Evolutionary conservation across 2,888 invertebrate species (phyloP).

Genomic region (Syrphus vitripennis): DNA sequence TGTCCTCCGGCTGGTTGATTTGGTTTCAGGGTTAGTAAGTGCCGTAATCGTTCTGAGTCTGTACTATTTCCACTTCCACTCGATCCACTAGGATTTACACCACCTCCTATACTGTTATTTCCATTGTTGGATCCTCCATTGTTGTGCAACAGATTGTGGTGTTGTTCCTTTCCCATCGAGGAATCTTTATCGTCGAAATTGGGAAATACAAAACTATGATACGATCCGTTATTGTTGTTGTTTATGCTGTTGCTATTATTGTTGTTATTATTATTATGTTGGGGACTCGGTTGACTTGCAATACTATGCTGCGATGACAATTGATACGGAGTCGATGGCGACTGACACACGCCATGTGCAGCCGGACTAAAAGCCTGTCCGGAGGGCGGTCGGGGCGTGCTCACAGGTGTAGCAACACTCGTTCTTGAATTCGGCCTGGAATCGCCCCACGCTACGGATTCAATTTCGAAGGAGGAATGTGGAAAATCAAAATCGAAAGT

Average conservation of each 20-base stretch:
- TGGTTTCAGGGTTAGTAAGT: slow-evolving; percentile 81
- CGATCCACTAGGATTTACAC: slow-evolving; percentile 46
- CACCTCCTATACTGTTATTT: slow-evolving; percentile 79
- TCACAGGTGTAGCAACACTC: slow-evolving; percentile 84
- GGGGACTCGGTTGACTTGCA: slow-evolving; percentile 82
- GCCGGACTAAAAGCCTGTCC: slow-evolving; percentile 83
- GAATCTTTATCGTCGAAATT: slow-evolving; percentile 74
- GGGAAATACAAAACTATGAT: slow-evolving; percentile 72
- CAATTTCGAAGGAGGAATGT: slow-evolving; percentile 85
- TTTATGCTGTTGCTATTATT: slow-evolving; percentile 72
- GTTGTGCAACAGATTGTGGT: slow-evolving; percentile 66
- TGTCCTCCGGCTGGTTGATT: slow-evolving; percentile 72
- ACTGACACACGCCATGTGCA: slow-evolving; percentile 81
- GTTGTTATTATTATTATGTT: slow-evolving; percentile 76
- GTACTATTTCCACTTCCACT: slow-evolving; percentile 76
- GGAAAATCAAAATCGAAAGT: slow-evolving; percentile 86
- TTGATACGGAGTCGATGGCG: slow-evolving; percentile 82
- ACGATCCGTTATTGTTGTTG: slow-evolving; percentile 71
- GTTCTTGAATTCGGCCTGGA: slow-evolving; percentile 86
- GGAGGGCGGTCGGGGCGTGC: slow-evolving; percentile 85
- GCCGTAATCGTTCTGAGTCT: slow-evolving; percentile 82
- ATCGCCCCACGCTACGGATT: slow-evolving; percentile 79
- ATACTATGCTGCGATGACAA: slow-evolving; percentile 78
- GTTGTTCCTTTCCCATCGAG: slow-evolving; percentile 70
- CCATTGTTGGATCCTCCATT: slow-evolving; percentile 78